Evolutionary conservation across 1,140 invertebrate species (phyloP).

Genomic region (Drosophila nikananu): DNA sequence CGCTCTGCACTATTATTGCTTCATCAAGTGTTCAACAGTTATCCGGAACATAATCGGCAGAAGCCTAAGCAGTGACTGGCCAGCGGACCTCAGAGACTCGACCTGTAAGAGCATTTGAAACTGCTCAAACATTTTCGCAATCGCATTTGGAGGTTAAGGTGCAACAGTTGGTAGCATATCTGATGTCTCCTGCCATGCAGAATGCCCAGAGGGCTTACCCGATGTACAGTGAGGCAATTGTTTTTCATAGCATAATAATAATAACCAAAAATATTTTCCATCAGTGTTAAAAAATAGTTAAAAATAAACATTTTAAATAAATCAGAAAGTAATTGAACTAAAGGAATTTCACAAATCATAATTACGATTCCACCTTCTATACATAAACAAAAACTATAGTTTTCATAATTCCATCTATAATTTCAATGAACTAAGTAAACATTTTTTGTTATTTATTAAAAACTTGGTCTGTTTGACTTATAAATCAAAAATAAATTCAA

Average conservation of each 20-base stretch:
- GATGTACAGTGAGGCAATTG: neutral
- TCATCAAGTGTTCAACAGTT: slow-evolving; percentile 46
- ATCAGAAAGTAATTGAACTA: no score
- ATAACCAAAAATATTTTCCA: no score
- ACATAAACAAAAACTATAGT: no score
- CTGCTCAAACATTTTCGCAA: slow-evolving; percentile 79
- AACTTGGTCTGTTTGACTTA: no score
- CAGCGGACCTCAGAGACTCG: slow-evolving; percentile 17
- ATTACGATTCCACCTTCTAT: no score
- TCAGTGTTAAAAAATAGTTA: no score
- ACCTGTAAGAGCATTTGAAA: slow-evolving; percentile 70
- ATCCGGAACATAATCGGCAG: slow-evolving; percentile 17
- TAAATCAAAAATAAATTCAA: no score
- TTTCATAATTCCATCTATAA: no score
- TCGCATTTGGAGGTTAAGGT: slow-evolving; percentile 78
- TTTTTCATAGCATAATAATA: neutral
- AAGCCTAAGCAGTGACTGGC: slow-evolving; percentile 60
- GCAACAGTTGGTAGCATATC: slow-evolving; percentile 71
- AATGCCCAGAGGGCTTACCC: slow-evolving; percentile 10
- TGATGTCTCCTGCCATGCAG: slow-evolving; percentile 22
- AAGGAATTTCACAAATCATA: no score
- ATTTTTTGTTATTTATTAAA: no score
- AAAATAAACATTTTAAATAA: no score
- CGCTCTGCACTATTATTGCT: slow-evolving; percentile 78
- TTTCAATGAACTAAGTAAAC: no score